Evolutionary conservation across 1,140 invertebrate species (phyloP), one percentile per base, ranked within the genome.

Genomic region (Sitophilus oryzae): DNA sequence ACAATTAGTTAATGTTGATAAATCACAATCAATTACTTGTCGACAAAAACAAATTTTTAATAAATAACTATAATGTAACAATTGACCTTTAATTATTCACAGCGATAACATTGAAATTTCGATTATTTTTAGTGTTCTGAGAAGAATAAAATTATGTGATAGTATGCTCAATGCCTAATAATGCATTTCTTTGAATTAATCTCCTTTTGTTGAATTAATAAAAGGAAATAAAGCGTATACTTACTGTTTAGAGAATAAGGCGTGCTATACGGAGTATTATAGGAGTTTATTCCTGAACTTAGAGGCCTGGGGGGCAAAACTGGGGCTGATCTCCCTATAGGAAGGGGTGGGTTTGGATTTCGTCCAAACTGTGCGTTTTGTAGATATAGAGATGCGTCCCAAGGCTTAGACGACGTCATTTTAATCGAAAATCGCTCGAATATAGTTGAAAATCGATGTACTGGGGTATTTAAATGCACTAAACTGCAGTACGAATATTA

Each of bases 271-370:
- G 56, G 63, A 49, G n/a, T n/a, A n/a, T 54, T 65, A 22, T 58
- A 62, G 5, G 42, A 15, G 14, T 36, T 54, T 30, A 52, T 21
- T 34, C 45, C 21, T 41, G 54, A 55, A 41, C 50, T 57, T 21
- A 50, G 44, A 19, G 69, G 70, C 50, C 65, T 62, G 3, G 69
- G 70, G 9, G 70, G 70, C 47, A 69, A 57, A 2, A 61, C 30
- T 38, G 68, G 68, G 16, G 61, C 48, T 44, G 50, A 58, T 35
- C 59, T 59, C n/a, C 46, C 45, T 9, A 21, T 40, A 8, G 53
- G 25, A 19, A 53, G 16, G 23, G 40, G 48, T 37, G 35, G 23
- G 4, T 36, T 36, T n/a, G 30, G 38, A 48, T 54, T 61, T 51
- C 52, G 56, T 9, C 58, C 21, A 22, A 62, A 41, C 35, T 65